These are phyloP conservation scores for Syngnathoides biaculeatus DNA, from an alignment of 2,113 vertebrate species.

Conservation along the genomic window DNA sequence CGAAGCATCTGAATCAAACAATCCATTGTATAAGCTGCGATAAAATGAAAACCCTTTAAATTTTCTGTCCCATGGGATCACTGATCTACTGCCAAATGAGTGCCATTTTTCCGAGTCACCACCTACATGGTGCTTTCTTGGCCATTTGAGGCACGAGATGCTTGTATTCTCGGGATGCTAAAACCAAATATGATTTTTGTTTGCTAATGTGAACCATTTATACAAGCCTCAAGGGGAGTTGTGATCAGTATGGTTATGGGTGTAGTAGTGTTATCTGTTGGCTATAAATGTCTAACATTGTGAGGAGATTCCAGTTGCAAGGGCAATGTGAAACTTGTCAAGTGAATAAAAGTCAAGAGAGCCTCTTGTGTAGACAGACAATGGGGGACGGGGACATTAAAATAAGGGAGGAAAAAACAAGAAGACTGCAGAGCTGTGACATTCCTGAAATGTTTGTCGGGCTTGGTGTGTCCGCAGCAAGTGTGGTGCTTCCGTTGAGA, in stretches of 20 bases:
- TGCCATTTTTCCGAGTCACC: background rate
- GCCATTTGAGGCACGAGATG: background rate
- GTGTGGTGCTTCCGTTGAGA: conserved; percentile 38
- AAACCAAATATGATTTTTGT: background rate
- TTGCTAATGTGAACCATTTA: background rate
- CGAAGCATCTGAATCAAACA: conserved; percentile 12
- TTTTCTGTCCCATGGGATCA: conserved; percentile 9
- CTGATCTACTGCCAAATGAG: conserved; percentile 12
- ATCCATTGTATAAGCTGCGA: background rate
- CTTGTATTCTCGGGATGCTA: background rate
- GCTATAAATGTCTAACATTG: background rate
- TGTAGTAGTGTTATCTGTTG: background rate
- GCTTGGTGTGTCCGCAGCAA: conserved; percentile 27
- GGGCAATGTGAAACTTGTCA: conserved; percentile 1
- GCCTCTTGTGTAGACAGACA: background rate
- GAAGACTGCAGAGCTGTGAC: conserved; percentile 27
- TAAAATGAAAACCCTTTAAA: conserved; percentile 14
- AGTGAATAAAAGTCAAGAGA: conserved; percentile 12
- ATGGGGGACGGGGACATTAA: background rate
- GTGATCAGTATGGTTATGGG: background rate
- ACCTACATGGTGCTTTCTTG: background rate
- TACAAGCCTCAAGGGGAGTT: background rate
- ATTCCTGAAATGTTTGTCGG: conserved; percentile 58
- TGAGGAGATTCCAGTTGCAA: background rate
- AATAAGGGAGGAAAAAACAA: conserved; percentile 3